Evolutionary conservation across 2,113 vertebrate genomes (phyloP), one percentile per base, ranked within the genome.

Genomic region (Carassius auratus): DNA sequence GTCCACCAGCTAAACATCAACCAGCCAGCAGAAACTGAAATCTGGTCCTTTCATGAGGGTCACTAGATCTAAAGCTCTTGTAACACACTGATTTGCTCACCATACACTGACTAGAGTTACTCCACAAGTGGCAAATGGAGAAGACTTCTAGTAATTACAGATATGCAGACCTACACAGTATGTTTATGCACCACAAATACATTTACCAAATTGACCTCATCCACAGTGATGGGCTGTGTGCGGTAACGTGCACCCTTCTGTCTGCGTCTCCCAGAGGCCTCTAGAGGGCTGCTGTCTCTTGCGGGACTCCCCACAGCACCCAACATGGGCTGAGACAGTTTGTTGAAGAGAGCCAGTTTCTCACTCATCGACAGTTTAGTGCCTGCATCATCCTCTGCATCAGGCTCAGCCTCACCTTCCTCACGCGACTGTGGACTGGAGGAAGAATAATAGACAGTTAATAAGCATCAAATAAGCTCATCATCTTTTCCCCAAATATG

Each of bases 341-440:
- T 95, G 86, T 94, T 95, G 68, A 95, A 96, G 57, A 95, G 94
- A 48, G 94, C 95, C 90, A 95, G 88, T 85, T 96, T 95, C 89
- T 96, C 93, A 10, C 93, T 95, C 91, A 95, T 88, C 52, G 91
- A 95, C 83, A 95, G 92, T 79, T 91, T 94, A 78, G 92, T 93
- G 89, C 86, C 92, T 81, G 93, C 94, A 8, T 95, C 94, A 0
- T 93, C 92, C 48, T 92, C 92, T 7, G 59, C 90, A 26, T 45
- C 73, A 0, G 87, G 8, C 26, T 92, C 86, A 0, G 23, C 79
- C 88, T 91, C 92, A 48, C 33, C 82, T 23, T 88, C 78, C 23
- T 88, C 69, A 5, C 82, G 81, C 50, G 89, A 75, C 78, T 88
- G 87, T 5, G 92, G 86, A 73, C 86, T 26, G 50, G 30, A 19